Base-by-base conservation (phyloP, 2,888 invertebrate species). In the Tetramorium bicarinatum region DNA sequence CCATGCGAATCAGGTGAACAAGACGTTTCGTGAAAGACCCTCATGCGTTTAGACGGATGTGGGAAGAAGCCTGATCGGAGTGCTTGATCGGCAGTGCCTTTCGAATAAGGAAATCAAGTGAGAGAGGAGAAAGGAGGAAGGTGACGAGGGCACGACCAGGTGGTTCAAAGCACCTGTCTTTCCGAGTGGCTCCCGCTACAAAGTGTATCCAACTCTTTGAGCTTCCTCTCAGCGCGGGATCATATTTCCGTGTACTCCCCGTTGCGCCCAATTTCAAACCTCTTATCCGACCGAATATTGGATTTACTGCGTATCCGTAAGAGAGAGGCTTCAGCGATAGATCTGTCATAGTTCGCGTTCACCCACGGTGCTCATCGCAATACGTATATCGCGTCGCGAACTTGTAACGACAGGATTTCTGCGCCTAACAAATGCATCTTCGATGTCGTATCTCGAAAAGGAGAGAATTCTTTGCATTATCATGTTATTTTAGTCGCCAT, bases 131-230 rank as follows among this genome's bases (percentile, higher is more conserved):
- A 74, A 64, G 64, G 71, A 82, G 72, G 81, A 64, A 88, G 74
- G 75, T 77, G 82, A 84, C 82, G 62, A 83, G 59, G 72, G 77
- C 74, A 52, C 47, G 74, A 75, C 92, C 92, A 92, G 92, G 89
- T 92, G 92, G 85, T 76, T 75, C 74, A 79, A 88, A 86, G 85
- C 92, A 92, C 92, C 92, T 92, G 92, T 91, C 90, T 85, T 83
- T 83, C 87, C 87, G 77, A 83, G 82, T 85, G 74, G 83, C 72
- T 82, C 82, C 74, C 85, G 72, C 84, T 82, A 69, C 81, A 84
- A 86, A 89, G 76, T 88, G 85, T 89, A 89, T 88, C 86, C 75
- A 82, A 82, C 87, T 90, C 84, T 82, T 74, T 74, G 25, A 67
- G 71, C 47, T n/a, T 47, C 59, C 38, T 59, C 59, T 25, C 47